Base-by-base conservation (phyloP, 2,113 vertebrate species). In the Ovis canadensis region DNA sequence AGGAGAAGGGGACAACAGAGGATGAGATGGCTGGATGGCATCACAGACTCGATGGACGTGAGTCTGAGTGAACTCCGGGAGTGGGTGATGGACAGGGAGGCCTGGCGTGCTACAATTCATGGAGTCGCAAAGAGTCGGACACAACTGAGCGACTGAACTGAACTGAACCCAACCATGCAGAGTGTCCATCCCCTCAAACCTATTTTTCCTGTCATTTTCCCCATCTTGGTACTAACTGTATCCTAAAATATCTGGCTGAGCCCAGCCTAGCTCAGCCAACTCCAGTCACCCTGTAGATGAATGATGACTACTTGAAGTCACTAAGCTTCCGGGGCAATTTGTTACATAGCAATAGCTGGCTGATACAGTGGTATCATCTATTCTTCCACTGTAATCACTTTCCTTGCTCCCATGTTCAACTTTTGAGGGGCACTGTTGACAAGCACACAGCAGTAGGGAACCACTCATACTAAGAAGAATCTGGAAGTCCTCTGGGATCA, bases 391-490 rank as follows among this genome's bases (percentile, higher is more conserved):
- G 10, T 14, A 3, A 55, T 11, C 80, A 29, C 43, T 54, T 86
- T 80, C 71, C 52, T 48, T 48, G n/a, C 29, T 25, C 27, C 43
- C 19, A 55, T n/a, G 23, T 36, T 62, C n/a, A 82, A 36, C 23
- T 36, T 59, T 14, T 11, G 59, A 67, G 43, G 43, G 25, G 11
- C 29, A 8, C 67, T 23, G 33, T 2, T 12, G 36, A 9, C 25
- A 40, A 9, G 84, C 16, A 2, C 52, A 17, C 3, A 17, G 1
- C 7, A 4, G 5, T 12, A 15, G 7, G 54, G 54, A 23, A 14
- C 1, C 25, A 59, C n/a, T 57, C 17, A n/a, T 2, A 0, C 17
- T 1, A 31, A 19, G 83, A 19, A 11, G 33, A 31, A 77, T 6
- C 33, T 21, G 31, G 2, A 23, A 33, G 86, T 2, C 12, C 57